These are phyloP conservation scores for Sebastes hubbsi DNA, from an alignment of 2,797 vertebrate genomes.

Conservation along the genomic window DNA sequence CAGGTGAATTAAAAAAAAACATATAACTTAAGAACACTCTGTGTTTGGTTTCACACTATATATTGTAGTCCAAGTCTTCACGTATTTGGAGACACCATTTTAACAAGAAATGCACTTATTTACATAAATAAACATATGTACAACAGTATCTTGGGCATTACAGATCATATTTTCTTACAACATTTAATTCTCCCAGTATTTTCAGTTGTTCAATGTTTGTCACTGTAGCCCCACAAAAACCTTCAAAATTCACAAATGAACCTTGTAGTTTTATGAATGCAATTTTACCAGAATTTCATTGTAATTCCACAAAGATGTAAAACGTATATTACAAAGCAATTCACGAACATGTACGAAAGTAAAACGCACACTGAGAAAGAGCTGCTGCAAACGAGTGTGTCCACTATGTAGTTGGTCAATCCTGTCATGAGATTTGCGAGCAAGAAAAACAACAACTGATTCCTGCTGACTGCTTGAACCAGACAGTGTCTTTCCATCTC, in stretches of 20 bases:
- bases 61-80: background rate
- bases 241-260: background rate
- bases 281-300: constrained; percentile 89
- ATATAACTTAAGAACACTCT: background rate
- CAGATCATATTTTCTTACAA: background rate
- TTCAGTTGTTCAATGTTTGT: background rate
- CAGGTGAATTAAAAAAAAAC: no score
- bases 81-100: background rate
- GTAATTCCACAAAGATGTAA: constrained; percentile 86
- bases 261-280: background rate
- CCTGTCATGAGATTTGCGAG: constrained; percentile 93
- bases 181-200: background rate
- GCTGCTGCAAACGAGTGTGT: constrained; percentile 86
- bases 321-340: constrained; percentile 83
- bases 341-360: constrained; percentile 89
- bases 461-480: constrained; percentile 89
- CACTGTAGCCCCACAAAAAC: background rate
- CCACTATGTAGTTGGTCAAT: constrained; percentile 85
- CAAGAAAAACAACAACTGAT: constrained; percentile 93
- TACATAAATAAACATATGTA: background rate
- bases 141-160: background rate
- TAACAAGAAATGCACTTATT: background rate
- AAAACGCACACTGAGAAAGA: constrained; percentile 82
- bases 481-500: constrained; percentile 79
- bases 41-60: background rate